phyloP scores from a whole-genome alignment of 2,113 vertebrate species.

The Mellivora capensis region DNA sequence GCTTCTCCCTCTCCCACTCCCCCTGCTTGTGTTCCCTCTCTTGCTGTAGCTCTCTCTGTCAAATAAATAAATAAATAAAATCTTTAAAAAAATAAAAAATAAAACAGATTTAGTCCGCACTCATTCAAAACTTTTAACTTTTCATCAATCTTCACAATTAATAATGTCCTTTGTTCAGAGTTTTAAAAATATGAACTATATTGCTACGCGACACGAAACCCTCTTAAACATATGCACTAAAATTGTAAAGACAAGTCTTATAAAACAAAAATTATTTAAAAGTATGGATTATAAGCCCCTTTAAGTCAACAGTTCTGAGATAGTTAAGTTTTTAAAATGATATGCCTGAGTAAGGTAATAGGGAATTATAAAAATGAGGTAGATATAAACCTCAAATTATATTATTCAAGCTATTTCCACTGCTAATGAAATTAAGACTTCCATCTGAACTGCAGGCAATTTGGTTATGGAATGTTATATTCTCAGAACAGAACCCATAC shows the following conservation, averaged over 20 bases:
- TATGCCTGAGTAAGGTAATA: background rate
- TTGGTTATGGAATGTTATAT: background rate
- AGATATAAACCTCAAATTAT: background rate
- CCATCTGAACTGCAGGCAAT: background rate
- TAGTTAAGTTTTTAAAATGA: background rate
- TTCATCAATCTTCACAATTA: background rate
- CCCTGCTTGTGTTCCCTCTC: no score
- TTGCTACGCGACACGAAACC: background rate
- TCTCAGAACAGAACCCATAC: background rate
- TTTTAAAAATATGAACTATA: background rate
- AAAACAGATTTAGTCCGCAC: background rate
- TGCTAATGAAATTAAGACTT: background rate
- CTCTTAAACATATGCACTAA: background rate
- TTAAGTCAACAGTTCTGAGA: background rate
- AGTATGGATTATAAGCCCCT: background rate
- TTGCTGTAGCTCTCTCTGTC: no score
- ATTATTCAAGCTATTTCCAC: background rate
- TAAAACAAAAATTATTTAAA: background rate
- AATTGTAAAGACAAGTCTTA: background rate
- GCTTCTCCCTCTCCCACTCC: no score
- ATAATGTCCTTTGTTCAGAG: background rate
- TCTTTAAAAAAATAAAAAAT: background rate
- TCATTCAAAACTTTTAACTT: constrained; percentile 24
- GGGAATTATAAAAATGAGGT: constrained; percentile 1
- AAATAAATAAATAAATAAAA: no score